A percentile compares a stretch with the other conserved stretches of the same genome.
These are phyloP conservation scores for Caiman crocodilus DNA, from an alignment of 2,797 vertebrate genomes.

Conservation along the genomic window DNA sequence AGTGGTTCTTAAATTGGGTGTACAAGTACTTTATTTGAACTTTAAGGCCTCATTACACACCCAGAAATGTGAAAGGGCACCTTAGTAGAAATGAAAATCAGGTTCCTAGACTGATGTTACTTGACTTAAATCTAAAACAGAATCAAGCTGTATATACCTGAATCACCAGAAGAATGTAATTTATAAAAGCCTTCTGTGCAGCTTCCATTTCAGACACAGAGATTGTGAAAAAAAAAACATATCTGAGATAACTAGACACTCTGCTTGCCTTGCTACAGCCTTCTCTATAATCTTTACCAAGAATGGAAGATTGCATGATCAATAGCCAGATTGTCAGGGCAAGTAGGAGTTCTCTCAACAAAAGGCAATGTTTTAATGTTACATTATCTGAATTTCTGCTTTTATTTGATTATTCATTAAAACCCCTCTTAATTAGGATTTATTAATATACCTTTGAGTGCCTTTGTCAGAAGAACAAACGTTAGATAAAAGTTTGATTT, in stretches of 20 bases:
- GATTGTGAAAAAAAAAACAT: not conserved
- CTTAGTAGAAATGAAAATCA: not conserved
- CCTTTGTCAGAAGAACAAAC: not conserved
- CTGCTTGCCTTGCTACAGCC: not conserved
- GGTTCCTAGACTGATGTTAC: not conserved
- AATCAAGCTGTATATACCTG: not conserved
- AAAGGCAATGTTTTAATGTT: not conserved
- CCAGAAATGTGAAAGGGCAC: not conserved
- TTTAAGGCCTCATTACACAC: not conserved
- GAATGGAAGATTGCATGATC: not conserved
- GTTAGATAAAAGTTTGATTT: not conserved
- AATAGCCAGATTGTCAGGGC: not conserved
- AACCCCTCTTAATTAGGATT: not conserved
- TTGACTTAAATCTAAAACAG: not conserved
- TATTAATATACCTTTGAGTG: not conserved
- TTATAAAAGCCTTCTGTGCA: not conserved
- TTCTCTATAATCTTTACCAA: not conserved
- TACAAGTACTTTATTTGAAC: fast-evolving
- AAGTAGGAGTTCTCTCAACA: not conserved
- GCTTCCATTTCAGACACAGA: not conserved
- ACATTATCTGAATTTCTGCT: not conserved
- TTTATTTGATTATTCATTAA: not conserved
- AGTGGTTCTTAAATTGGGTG: not conserved
- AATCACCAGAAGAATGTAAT: not conserved
- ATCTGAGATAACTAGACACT: not conserved